Evolutionary conservation across 2,888 invertebrate species (phyloP).

Genomic region (Hypomecis atomaria): DNA sequence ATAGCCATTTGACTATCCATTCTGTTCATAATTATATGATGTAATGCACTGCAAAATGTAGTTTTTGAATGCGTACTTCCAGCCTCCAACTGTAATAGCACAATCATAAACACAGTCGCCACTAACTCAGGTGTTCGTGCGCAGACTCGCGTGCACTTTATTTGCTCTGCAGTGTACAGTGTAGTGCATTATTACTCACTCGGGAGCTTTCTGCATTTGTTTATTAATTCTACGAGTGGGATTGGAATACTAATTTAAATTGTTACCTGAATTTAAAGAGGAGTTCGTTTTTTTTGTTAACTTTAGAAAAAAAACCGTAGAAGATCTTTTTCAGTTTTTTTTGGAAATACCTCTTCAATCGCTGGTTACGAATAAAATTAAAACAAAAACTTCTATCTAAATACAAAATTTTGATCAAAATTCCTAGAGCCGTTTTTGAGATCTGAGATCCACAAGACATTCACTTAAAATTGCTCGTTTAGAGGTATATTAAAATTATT

Average conservation of each 20-base stretch:
- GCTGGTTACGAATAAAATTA: too few species aligned
- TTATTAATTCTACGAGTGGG: constrained; percentile 25
- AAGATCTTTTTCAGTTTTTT: too few species aligned
- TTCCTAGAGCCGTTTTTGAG: too few species aligned
- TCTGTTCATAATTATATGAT: too few species aligned
- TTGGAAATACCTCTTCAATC: too few species aligned
- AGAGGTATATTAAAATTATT: too few species aligned
- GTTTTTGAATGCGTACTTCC: constrained; percentile 22
- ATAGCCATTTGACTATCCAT: too few species aligned
- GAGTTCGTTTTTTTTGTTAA: not conserved
- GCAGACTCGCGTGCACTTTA: constrained; percentile 61
- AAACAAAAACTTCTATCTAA: too few species aligned
- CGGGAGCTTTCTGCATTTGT: constrained; percentile 35
- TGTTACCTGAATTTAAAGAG: constrained; percentile 8
- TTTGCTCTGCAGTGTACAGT: constrained; percentile 58
- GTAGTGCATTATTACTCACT: constrained; percentile 43
- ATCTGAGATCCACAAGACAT: too few species aligned
- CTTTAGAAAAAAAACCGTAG: too few species aligned
- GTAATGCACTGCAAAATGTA: not conserved
- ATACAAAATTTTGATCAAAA: too few species aligned
- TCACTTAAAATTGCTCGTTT: too few species aligned
- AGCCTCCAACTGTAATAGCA: constrained; percentile 45
- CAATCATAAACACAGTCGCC: constrained; percentile 59
- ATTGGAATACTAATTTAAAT: constrained; percentile 17
- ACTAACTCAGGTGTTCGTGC: constrained; percentile 76